Conservation (phyloP, 2,797 vertebrate genomes). For the Anguilla megastoma region DNA sequence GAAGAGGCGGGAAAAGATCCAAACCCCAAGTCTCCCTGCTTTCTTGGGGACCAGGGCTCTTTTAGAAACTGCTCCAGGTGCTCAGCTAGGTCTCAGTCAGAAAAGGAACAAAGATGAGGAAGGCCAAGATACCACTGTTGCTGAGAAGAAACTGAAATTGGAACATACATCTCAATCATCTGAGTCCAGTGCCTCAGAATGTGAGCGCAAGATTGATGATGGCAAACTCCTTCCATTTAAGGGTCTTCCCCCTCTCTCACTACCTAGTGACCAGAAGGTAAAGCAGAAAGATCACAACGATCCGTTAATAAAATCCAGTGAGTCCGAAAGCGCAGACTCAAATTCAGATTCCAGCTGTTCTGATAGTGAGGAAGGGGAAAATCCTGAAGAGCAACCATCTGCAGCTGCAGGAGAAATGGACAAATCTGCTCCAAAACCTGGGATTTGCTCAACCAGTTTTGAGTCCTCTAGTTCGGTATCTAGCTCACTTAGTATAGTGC, state of each 20-base stretch:
- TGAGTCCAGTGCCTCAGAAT: slow-evolving; percentile 29
- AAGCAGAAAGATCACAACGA: background rate
- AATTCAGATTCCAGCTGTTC: slow-evolving; percentile 19
- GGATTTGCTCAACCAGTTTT: background rate
- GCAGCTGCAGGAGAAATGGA: background rate
- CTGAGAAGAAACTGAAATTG: slow-evolving; percentile 52
- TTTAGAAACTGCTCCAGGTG: slow-evolving; percentile 44
- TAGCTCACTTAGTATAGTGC: slow-evolving; percentile 13
- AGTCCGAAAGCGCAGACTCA: background rate
- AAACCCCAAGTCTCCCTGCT: slow-evolving; percentile 66
- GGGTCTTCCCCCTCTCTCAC: slow-evolving; percentile 15
- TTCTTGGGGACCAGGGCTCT: slow-evolving; percentile 80
- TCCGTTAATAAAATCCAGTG: background rate
- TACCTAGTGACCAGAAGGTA: background rate
- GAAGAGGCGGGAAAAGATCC: slow-evolving; percentile 51
- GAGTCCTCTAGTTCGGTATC: slow-evolving; percentile 2
- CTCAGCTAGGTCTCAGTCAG: slow-evolving; percentile 6
- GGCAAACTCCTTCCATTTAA: slow-evolving; percentile 30
- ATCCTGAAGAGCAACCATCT: background rate
- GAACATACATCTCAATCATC: background rate
- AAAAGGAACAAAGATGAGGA: slow-evolving; percentile 11
- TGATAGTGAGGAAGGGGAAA: slow-evolving; percentile 29
- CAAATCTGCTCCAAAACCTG: background rate
- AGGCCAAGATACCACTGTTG: slow-evolving; percentile 11
- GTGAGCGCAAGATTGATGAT: slow-evolving; percentile 2